Base-by-base conservation (phyloP, 2,888 invertebrate species). In the Epiblema foenella region DNA sequence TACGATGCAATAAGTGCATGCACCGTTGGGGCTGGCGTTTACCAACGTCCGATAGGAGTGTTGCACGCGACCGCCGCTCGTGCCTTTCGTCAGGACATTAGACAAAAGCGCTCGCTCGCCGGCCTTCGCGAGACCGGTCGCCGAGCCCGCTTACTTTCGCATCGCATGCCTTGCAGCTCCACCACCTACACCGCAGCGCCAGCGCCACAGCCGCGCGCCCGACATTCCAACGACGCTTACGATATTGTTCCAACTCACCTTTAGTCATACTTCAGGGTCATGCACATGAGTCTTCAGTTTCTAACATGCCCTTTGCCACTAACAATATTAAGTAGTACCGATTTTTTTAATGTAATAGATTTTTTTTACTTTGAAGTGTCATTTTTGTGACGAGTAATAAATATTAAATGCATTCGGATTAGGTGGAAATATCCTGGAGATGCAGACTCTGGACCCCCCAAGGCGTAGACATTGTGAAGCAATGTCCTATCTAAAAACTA, bases 101-200 rank as follows among this genome's bases (percentile, higher is more conserved):
- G 90, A 89, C 91, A 90, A 90, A 89, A 88, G 89, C 88, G 82
- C 81, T 79, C 79, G 82, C 85, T 79, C 76, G 90, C 75, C 87
- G 92, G 88, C 92, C 92, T 92, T 91, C 91, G 88, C 64, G 77
- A 84, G 89, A 92, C 92, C 91, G 92, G 91, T 93, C 89, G 81
- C 77, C 58, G 75, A 74, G 71, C 78, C 90, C 88, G 84, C 87
- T 91, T 90, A 91, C 91, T 92, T 91, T 91, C 92, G 90, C 86
- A 84, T 46, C 29, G 20, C 49, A 64, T 60, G 70, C 65, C 65
- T 87, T 87, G 87, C 89, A 86, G 83, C 81, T 79, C 77, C 79
- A 74, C 72, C 75, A 74, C 74, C 80, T 9, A 15, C 75, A 74
- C 74, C 80, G 1, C 18, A 20, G 20, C 52, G 15, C 20, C 42